A percentile compares a stretch with the other conserved stretches of the same genome.
Evolutionary conservation across 2,113 vertebrate species (phyloP).

Genomic region (Ceyx melanurus): DNA sequence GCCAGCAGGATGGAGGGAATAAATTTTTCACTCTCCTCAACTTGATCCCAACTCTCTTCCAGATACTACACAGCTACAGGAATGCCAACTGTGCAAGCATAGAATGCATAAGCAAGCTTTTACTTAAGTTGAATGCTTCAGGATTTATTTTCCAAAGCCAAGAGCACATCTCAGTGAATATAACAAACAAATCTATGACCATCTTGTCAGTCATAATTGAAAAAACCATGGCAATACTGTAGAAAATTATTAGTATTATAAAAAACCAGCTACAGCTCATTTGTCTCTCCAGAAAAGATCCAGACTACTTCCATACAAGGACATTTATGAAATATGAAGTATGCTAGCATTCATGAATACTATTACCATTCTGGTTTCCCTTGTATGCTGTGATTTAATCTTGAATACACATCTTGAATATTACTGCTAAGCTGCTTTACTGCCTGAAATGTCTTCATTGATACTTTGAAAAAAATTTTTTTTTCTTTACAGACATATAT

Average conservation of each 20-base stretch:
- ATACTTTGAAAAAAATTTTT: background rate
- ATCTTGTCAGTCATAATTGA: slow-evolving; percentile 12
- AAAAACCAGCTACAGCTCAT: background rate
- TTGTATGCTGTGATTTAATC: background rate
- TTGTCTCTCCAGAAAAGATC: background rate
- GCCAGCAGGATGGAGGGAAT: background rate
- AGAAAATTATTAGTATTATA: slow-evolving; percentile 17
- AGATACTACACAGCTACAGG: background rate
- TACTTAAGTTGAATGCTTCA: background rate
- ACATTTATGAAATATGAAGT: background rate
- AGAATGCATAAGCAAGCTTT: background rate
- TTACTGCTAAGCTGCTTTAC: background rate
- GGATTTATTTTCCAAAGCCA: slow-evolving; percentile 13
- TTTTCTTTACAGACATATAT: background rate
- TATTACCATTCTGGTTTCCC: background rate
- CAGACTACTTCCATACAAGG: background rate
- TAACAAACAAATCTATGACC: slow-evolving; percentile 1
- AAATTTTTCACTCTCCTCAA: background rate
- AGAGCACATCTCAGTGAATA: background rate
- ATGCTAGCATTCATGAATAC: background rate
- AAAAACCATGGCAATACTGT: background rate
- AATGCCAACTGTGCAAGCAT: background rate
- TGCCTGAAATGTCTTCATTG: background rate
- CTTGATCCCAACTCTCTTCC: background rate
- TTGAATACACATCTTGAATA: background rate